phyloP scores from a whole-genome alignment of 2,888 invertebrate species.

The Hipparchia semele region DNA sequence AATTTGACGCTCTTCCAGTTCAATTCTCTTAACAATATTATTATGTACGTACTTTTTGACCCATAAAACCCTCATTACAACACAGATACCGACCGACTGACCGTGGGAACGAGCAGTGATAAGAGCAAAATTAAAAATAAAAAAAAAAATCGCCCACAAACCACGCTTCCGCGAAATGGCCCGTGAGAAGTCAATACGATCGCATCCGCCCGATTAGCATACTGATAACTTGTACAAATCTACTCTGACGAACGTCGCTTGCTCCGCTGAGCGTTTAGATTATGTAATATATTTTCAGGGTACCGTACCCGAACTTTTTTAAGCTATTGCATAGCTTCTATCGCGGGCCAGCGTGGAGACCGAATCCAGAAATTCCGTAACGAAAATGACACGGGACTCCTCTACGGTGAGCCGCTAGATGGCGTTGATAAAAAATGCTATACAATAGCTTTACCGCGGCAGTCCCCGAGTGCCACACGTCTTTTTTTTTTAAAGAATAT shows the following conservation, averaged over 20 bases:
- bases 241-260: conserved; percentile 3
- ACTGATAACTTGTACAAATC: conserved; percentile 42
- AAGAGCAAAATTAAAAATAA: conserved; percentile 45
- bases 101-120: conserved; percentile 67
- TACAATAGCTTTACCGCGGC: too few relatives aligned
- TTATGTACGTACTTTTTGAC: conserved; percentile 16
- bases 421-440: too few relatives aligned
- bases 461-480: too few relatives aligned
- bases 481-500: too few relatives aligned
- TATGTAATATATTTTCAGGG: neutral
- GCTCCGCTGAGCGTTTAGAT: neutral
- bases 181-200: conserved; percentile 50
- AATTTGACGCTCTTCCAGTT: too few relatives aligned
- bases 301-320: too few relatives aligned
- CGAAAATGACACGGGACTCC: too few relatives aligned
- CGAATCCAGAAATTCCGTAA: too few relatives aligned
- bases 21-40: too few relatives aligned
- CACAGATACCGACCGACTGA: conserved; percentile 50
- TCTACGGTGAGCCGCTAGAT: too few relatives aligned
- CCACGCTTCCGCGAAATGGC: conserved; percentile 56
- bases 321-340: too few relatives aligned
- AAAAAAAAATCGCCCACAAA: conserved; percentile 56
- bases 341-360: too few relatives aligned
- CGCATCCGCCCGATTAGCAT: conserved; percentile 42
- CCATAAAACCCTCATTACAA: conserved; percentile 32